Evolutionary conservation across 1,140 invertebrate species (phyloP), one percentile per base, ranked within the genome.

Genomic region (Hypsibius dujardini): DNA sequence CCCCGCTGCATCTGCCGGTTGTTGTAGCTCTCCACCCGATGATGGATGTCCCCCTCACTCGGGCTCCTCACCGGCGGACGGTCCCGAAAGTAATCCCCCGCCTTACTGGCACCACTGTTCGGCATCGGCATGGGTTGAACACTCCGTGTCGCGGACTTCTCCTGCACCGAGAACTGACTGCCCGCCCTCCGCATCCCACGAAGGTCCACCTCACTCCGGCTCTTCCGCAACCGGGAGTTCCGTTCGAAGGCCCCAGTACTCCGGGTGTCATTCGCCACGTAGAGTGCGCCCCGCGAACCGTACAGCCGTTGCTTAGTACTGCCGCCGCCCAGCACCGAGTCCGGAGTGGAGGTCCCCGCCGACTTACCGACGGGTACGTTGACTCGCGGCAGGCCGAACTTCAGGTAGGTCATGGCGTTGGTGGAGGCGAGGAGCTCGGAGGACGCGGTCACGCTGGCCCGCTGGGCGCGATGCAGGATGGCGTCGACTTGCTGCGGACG

Each of bases 351-450:
- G 42, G 62, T 67, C 42, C 42, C 62, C 12, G 62, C 45, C 45
- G 70, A 60, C 69, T 73, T 75, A 1, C 85, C 84, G 72, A 85
- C 86, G 0, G 89, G 90, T 42, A 90, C 90, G 77, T 92, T 86
- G 0, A 93, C 91, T 47, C 92, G 83, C 0, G 92, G 92, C 62
- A 94, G 79, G 1, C 92, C 92, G 76, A 94, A 94, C 78, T 93
- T 92, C 46, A 94, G 82, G 80, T 93, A 93, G 1, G 90, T 91
- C 78, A 90, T 91, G 81, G 92, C 92, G 76, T 92, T 92, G 7
- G 87, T 87, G 28, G 47, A 40, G 7, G 56, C 45, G 70, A 71
- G 42, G n/a, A 71, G 67, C n/a, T 71, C 40, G 47, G 50, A 70
- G 15, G 70, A 60, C 45, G 50, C 40, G 46, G 40, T 45, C 15